Evolutionary conservation across 2,888 invertebrate species (phyloP), one percentile per base, ranked within the genome.

Genomic region (Diogma glabrata): DNA sequence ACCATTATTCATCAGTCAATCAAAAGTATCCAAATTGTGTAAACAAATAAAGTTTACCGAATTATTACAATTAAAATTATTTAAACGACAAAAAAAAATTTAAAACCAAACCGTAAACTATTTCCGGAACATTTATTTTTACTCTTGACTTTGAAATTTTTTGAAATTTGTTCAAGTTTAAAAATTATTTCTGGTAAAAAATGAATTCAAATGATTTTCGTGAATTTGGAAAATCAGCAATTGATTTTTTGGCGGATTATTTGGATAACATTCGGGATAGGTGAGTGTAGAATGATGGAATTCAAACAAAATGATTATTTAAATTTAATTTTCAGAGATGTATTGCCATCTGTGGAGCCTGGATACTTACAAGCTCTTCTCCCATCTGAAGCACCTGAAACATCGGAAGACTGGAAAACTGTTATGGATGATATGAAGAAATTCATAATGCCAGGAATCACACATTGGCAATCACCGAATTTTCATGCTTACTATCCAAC

Each of bases 401-500:
- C 79, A 3, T 81, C 90, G 0, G 92, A 95, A 67, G 69, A 79
- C 8, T 97, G 94, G 92, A 76, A 84, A 60, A 79, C 82, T 24
- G 79, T 97, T n/a, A 76, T 97, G 60, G 76, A 79, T 53, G 97
- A 97, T 63, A 80, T 97, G 54, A 89, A 89, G 63, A 74, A 81
- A 57, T 77, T 87, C 51, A 87, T 99, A 57, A 84, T 94, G 82
- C 95, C 95, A 1, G 96, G 96, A 58, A 69, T 88, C 24, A 93
- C 94, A 0, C 91, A 93, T 61, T 95, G 95, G 95, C 85, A 87
- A 60, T 91, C 91, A 9, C 95, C 94, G 2, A 78, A 87, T 58
- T 95, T 96, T 72, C 90, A 93, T 64, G 94, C 92, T 0, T 96
- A 87, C 66, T 93, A 82, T 67, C 91, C 92, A 1, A 82, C 88